A percentile compares a stretch with the other conserved stretches of the same genome.
Evolutionary conservation across 2,113 vertebrate genomes (phyloP).

Genomic region (Desmodus rotundus): DNA sequence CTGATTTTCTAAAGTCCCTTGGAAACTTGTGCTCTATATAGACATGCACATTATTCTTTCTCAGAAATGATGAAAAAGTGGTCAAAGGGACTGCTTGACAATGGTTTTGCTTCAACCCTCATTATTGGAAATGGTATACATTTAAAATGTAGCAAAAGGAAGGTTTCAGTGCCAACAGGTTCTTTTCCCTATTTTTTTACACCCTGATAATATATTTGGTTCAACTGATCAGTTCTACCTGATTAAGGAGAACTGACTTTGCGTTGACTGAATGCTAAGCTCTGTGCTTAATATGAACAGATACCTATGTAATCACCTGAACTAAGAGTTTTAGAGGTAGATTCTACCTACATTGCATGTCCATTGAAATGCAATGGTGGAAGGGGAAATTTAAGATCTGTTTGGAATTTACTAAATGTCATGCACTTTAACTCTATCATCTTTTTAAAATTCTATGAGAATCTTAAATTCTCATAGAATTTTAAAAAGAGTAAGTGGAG

Average conservation of each 20-base stretch:
- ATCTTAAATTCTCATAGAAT: not conserved
- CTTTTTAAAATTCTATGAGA: not conserved
- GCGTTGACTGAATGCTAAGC: not conserved
- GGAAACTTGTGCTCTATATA: not conserved
- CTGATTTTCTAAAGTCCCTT: not conserved
- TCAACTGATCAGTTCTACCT: not conserved
- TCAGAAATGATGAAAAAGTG: not conserved
- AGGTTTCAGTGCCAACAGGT: not conserved
- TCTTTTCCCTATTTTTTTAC: not conserved
- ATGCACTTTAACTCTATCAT: not conserved
- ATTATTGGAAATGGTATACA: not conserved
- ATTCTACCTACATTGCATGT: not conserved
- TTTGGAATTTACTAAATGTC: not conserved
- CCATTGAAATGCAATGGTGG: not conserved
- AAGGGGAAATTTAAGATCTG: not conserved
- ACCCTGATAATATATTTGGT: not conserved
- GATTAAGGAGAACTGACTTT: not conserved
- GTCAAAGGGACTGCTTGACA: not conserved
- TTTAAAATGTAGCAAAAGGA: not conserved
- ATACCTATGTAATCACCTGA: not conserved
- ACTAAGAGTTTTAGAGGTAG: not conserved
- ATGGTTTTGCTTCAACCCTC: not conserved
- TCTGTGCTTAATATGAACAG: not conserved
- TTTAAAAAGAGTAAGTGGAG: not conserved
- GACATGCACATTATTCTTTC: not conserved